Base-by-base conservation (phyloP, 2,797 vertebrate genomes). In the Crypturellus tataupa region DNA sequence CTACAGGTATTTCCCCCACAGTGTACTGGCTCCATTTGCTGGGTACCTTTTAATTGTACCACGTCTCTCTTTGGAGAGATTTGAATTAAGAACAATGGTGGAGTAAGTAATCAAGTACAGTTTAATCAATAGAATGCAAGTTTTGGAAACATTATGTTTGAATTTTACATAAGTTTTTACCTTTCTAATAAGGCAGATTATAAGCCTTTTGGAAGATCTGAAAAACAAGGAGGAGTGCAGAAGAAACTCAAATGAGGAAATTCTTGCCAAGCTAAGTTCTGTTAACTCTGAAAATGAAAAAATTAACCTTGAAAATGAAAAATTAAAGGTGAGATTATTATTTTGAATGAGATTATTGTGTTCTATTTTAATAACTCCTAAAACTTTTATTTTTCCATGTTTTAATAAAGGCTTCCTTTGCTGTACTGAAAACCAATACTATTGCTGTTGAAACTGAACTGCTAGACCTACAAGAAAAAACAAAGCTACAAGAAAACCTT, bases 281-380 rank as follows among this genome's bases (percentile, higher is more conserved):
- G 23, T 95, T 95, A 97, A 87, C 93, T 98, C 81, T 91, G 97
- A 98, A 97, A 97, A 89, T 86, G 80, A 97, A 96, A 95, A 97
- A 29, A 91, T 98, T 80, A 77, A 64, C 92, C 60, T 97, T 87
- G 98, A 98, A 96, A 99, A 99, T 96, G 92, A 97, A 95, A 93
- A 97, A 67, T 97, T 99, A 87, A 98, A 98, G 98, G 99, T 99
- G 97, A 88, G 80, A 21, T 87, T 13, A 60, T 37, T 80, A 10
- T 49, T 49, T 13, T 25, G 47, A 49, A 49, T 49, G 47, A 49
- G 24, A 65, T 39, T 80, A 11, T 37, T 33, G 13, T 23, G 1
- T 68, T 27, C 27, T 89, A 9, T 58, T 92, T 85, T 59, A 64
- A 21, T 87, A 69, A 55, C 4, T 40, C 10, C 49, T 62, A 39